Conservation (phyloP, 2,888 invertebrate species). For the Netelia inedita region DNA sequence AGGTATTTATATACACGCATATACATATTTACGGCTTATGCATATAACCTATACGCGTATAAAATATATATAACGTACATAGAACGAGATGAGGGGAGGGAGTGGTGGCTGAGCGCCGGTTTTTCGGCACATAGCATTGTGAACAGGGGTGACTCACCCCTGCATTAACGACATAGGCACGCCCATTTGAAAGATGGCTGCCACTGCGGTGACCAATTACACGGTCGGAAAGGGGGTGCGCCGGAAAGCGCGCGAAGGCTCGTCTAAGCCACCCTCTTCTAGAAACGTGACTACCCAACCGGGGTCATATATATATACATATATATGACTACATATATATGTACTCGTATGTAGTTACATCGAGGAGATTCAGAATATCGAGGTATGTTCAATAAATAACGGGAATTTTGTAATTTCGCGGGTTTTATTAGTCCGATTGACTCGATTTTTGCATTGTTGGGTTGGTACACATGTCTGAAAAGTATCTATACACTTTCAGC, state of each 20-base stretch:
- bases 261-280: slow-evolving; percentile 64
- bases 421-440: too few species aligned
- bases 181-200: slow-evolving; percentile 83
- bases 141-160: slow-evolving; percentile 82
- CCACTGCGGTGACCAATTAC: slow-evolving; percentile 80
- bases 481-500: too few species aligned
- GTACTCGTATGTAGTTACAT: slow-evolving; percentile 26
- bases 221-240: slow-evolving; percentile 74
- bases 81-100: too few species aligned
- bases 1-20: slow-evolving; percentile 43
- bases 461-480: too few species aligned
- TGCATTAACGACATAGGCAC: slow-evolving; percentile 78
- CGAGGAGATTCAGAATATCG: too few species aligned
- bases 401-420: too few species aligned
- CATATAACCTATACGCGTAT: not conserved
- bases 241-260: slow-evolving; percentile 79
- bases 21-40: slow-evolving; percentile 18
- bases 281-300: slow-evolving; percentile 58
- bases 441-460: too few species aligned
- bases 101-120: slow-evolving; percentile 66
- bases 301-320: slow-evolving; percentile 52
- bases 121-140: slow-evolving; percentile 69
- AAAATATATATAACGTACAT: not conserved
- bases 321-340: slow-evolving; percentile 7
- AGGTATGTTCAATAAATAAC: too few species aligned